phyloP scores from a whole-genome alignment of 2,888 invertebrate genomes.

The Pandemis corylana region DNA sequence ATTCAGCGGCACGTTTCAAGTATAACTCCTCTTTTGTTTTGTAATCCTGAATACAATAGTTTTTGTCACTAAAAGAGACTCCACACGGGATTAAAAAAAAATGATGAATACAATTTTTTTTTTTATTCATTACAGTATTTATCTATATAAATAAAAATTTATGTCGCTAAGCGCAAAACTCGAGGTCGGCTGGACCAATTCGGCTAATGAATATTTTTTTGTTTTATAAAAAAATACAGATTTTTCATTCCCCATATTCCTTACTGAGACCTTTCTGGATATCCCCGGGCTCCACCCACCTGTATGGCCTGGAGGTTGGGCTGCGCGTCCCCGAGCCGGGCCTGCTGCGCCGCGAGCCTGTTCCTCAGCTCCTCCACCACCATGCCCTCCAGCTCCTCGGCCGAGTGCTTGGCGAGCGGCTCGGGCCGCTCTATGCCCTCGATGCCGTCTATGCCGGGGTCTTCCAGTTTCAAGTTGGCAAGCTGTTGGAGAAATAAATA shows the following conservation, averaged over 20 bases:
- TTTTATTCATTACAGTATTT: too few species aligned
- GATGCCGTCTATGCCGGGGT: conserved; percentile 68
- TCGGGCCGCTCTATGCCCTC: conserved; percentile 69
- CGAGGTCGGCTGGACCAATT: too few species aligned
- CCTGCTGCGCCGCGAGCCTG: conserved; percentile 84
- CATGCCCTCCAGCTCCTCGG: conserved; percentile 87
- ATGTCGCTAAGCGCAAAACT: too few species aligned
- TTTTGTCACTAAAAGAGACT: too few species aligned
- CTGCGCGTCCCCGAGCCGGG: conserved; percentile 85
- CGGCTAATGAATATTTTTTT: too few species aligned
- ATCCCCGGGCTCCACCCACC: conserved; percentile 67
- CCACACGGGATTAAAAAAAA: too few species aligned
- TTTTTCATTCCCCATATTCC: too few species aligned
- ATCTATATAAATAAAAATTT: too few species aligned
- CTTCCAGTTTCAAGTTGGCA: conserved; percentile 70
- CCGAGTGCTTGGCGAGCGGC: conserved; percentile 84
- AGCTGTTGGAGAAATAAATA: background rate
- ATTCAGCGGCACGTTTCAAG: conserved; percentile 89
- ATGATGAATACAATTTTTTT: too few species aligned
- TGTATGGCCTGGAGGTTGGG: conserved; percentile 91
- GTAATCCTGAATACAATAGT: conserved; percentile 82
- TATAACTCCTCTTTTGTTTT: conserved; percentile 90
- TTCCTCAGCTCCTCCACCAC: conserved; percentile 85
- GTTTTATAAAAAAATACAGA: too few species aligned
- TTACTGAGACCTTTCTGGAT: background rate